Conservation (phyloP, 2,888 invertebrate genomes). For the Hypena proboscidalis region DNA sequence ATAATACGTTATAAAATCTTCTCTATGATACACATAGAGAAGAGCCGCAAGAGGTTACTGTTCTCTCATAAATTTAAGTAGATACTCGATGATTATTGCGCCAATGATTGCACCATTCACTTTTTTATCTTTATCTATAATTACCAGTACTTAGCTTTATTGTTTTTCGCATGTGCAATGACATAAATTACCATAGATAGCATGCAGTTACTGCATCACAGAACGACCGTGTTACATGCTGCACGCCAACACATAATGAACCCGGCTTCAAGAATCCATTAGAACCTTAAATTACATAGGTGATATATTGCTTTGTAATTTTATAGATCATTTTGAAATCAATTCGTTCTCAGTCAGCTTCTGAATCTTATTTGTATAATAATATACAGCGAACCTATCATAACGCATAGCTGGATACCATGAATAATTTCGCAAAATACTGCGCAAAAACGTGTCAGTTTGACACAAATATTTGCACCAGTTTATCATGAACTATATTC, state of each 20-base stretch:
- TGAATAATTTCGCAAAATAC: slow-evolving; percentile 4
- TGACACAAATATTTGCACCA: background rate
- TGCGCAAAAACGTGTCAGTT: slow-evolving; percentile 1
- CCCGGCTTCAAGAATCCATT: slow-evolving; percentile 20
- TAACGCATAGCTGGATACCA: background rate
- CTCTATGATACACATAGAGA: background rate
- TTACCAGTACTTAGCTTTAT: slow-evolving; percentile 27
- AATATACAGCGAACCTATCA: background rate
- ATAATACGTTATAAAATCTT: background rate
- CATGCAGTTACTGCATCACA: slow-evolving; percentile 30
- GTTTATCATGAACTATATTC: slow-evolving; percentile 1
- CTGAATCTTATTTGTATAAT: background rate
- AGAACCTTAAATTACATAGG: slow-evolving; percentile 14
- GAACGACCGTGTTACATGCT: slow-evolving; percentile 36
- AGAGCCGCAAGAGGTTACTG: background rate
- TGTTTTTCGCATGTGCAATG: slow-evolving; percentile 30
- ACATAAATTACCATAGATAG: slow-evolving; percentile 40
- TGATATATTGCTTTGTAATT: slow-evolving; percentile 18
- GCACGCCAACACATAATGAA: slow-evolving; percentile 36
- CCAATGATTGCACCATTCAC: slow-evolving; percentile 25
- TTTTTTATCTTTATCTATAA: slow-evolving; percentile 35
- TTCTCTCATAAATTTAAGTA: slow-evolving; percentile 1
- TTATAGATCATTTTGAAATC: slow-evolving; percentile 6
- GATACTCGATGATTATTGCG: slow-evolving; percentile 9
- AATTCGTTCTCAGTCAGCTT: background rate